Conservation (phyloP, 1,140 invertebrate genomes). For the Drosophila tani region DNA sequence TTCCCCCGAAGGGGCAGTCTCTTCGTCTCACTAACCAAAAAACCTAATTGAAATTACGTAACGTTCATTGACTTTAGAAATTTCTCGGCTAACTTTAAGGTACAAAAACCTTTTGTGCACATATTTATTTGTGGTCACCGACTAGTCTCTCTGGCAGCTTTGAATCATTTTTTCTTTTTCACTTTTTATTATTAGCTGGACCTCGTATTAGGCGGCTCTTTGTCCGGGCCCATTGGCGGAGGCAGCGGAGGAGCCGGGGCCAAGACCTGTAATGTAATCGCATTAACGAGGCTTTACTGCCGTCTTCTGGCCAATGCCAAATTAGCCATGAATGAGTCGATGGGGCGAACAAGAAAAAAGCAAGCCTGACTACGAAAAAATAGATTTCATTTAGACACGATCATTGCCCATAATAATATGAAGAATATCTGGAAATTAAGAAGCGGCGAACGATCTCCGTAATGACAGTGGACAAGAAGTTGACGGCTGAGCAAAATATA, state of each 20-base stretch:
- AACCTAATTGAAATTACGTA: slow-evolving; percentile 82
- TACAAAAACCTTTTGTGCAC: slow-evolving; percentile 21
- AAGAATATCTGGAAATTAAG: slow-evolving; percentile 39
- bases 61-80: slow-evolving; percentile 82
- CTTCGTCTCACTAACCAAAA: slow-evolving; percentile 38
- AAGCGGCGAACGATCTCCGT: slow-evolving; percentile 62
- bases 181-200: slow-evolving; percentile 78
- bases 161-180: slow-evolving; percentile 54
- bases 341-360: slow-evolving; percentile 20
- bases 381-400: slow-evolving; percentile 81
- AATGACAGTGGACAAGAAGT: slow-evolving; percentile 64
- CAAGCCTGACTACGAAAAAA: slow-evolving; percentile 55
- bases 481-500: slow-evolving; percentile 62
- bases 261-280: slow-evolving; percentile 77
- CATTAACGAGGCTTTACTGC: slow-evolving; percentile 74
- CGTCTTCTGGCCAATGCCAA: slow-evolving; percentile 55
- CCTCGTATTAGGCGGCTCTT: slow-evolving; percentile 65
- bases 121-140: slow-evolving; percentile 47
- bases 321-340: slow-evolving; percentile 56
- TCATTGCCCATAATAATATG: slow-evolving; percentile 73
- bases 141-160: slow-evolving; percentile 12
- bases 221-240: slow-evolving; percentile 12
- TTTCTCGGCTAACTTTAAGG: slow-evolving; percentile 47
- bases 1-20: background rate
- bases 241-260: slow-evolving; percentile 17